A percentile compares a stretch with the other conserved stretches of the same genome.
phyloP scores from a whole-genome alignment of 1,140 invertebrate species.

The Cydia splendana region DNA sequence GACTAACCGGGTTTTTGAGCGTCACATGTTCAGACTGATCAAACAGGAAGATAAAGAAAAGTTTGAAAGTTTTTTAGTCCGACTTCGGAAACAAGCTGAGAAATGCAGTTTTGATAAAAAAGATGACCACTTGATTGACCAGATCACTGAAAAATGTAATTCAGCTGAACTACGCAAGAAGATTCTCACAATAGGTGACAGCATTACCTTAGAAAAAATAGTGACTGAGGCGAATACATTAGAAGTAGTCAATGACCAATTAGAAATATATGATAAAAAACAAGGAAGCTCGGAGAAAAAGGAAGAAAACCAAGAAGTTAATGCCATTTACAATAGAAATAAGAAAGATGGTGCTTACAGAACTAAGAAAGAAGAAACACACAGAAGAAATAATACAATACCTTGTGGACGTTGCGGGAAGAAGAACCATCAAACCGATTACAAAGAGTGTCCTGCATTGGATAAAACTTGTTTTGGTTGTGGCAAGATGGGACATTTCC shows the following conservation, averaged over 20 bases:
- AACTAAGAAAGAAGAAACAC: no score
- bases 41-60: slow-evolving; percentile 20
- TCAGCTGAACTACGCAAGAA: slow-evolving; percentile 41
- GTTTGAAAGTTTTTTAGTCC: slow-evolving; percentile 26
- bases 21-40: slow-evolving; percentile 21
- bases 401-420: no score
- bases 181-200: slow-evolving; percentile 39
- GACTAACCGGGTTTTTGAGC: neutral
- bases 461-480: no score
- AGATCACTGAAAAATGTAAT: slow-evolving; percentile 43
- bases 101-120: slow-evolving; percentile 24
- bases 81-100: slow-evolving; percentile 11
- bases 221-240: slow-evolving; percentile 37
- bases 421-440: no score
- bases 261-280: neutral
- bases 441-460: no score
- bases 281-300: no score
- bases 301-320: no score
- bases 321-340: no score
- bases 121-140: slow-evolving; percentile 39
- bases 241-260: slow-evolving; percentile 32
- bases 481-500: no score
- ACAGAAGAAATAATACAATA: no score
- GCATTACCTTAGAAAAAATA: slow-evolving; percentile 38
- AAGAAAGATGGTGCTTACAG: no score